Evolutionary conservation across 2,888 invertebrate genomes (phyloP).

Genomic region (Rotaria socialis): DNA sequence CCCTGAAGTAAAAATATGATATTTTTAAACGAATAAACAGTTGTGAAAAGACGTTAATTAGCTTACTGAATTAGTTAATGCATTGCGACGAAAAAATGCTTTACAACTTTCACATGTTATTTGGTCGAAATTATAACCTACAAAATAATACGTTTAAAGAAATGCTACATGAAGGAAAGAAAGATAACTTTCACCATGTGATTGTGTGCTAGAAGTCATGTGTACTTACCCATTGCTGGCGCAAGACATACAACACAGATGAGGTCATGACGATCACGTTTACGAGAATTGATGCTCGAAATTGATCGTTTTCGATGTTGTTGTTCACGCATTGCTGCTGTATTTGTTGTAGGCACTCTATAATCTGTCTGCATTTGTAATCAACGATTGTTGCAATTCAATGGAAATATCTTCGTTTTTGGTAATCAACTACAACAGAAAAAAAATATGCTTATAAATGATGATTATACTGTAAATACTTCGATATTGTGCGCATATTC

Average conservation of each 20-base stretch:
- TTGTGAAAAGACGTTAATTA: not conserved
- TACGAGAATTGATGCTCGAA: not conserved
- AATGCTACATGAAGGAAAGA: too few relatives aligned
- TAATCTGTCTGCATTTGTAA: not conserved
- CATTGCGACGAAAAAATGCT: conserved; percentile 15
- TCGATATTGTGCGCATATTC: not conserved
- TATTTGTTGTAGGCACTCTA: not conserved
- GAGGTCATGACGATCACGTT: not conserved
- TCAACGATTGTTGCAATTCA: not conserved
- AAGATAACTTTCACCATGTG: too few relatives aligned
- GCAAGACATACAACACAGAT: not conserved
- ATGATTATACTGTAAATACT: not conserved
- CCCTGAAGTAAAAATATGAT: not conserved
- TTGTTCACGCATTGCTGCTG: not conserved
- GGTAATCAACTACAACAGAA: not conserved
- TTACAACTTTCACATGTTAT: not conserved
- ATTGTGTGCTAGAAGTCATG: not conserved
- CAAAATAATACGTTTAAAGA: too few relatives aligned
- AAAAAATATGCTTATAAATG: not conserved
- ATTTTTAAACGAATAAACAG: not conserved
- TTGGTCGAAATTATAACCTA: not conserved
- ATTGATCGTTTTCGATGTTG: conserved; percentile 3
- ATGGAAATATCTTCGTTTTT: not conserved
- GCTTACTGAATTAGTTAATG: not conserved
- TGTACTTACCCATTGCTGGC: not conserved